Percentiles rank a stretch among this genome's conserved stretches.
These are phyloP conservation scores for Cladopsammia gracilis DNA, from an alignment of 64 coral and sea anemone genomes.

Conservation along the genomic window DNA sequence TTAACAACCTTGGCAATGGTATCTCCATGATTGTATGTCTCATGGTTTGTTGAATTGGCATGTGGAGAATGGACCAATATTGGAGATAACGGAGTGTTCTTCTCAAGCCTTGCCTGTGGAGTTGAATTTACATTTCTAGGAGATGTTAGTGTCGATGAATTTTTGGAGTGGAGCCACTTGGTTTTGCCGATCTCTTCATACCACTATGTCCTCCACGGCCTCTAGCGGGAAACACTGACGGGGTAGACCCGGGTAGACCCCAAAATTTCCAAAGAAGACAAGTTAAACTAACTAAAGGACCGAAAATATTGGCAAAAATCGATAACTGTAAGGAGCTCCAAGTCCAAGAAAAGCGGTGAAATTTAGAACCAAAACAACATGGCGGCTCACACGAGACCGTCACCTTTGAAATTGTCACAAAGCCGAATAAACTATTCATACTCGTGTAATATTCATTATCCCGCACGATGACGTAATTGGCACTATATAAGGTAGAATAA, in stretches of 20 bases:
- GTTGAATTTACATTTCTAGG: not conserved
- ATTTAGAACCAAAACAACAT: too few relatives aligned
- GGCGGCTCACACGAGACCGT: too few relatives aligned
- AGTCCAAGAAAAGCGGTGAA: too few relatives aligned
- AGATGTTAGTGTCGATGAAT: too few relatives aligned
- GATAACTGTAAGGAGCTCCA: too few relatives aligned
- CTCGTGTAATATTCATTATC: too few relatives aligned
- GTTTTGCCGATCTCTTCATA: conserved; percentile 3
- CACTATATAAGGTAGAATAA: too few relatives aligned
- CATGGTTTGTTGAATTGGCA: not conserved
- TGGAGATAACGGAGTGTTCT: conserved; percentile 43
- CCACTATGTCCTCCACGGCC: not conserved
- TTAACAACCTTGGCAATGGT: conserved; percentile 38
- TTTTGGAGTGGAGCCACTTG: conserved; percentile 21
- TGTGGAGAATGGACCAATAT: conserved; percentile 54
- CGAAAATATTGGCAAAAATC: too few relatives aligned
- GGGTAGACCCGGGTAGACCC: too few relatives aligned
- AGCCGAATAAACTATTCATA: not conserved
- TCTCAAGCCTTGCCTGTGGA: too few relatives aligned
- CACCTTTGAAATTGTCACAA: too few relatives aligned
- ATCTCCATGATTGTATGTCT: conserved; percentile 7
- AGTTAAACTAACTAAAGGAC: not conserved
- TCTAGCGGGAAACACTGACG: not conserved
- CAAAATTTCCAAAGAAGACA: not conserved
- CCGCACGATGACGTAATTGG: too few relatives aligned